Percentiles rank a stretch among this genome's conserved stretches.
phyloP scores from a whole-genome alignment of 2,888 invertebrate genomes.

The Fragum sueziense region DNA sequence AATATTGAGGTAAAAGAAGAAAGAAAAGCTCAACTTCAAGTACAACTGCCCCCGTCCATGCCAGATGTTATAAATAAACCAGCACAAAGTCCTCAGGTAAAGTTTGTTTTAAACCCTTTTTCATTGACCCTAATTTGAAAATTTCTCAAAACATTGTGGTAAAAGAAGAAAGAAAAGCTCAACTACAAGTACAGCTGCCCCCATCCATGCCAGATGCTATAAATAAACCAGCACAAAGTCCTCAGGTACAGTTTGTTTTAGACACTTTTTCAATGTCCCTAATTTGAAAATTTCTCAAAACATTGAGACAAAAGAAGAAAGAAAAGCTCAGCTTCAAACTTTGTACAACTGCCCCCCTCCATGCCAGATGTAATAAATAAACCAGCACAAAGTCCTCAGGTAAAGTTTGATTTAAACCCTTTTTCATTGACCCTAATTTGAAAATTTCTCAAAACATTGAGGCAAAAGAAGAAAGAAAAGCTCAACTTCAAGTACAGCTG shows the following conservation, averaged over 20 bases:
- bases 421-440: too few relatives aligned
- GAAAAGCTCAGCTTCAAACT: constrained; percentile 89
- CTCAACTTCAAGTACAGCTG: constrained; percentile 84
- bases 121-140: too few relatives aligned
- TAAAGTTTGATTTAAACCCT: too few relatives aligned
- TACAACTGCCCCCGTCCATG: constrained; percentile 55
- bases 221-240: constrained; percentile 37
- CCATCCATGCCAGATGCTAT: constrained; percentile 22
- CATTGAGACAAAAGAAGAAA: constrained; percentile 94
- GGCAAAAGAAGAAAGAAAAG: constrained; percentile 94
- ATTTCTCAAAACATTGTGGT: too few relatives aligned
- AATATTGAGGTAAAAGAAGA: constrained; percentile 96
- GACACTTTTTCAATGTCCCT: too few relatives aligned
- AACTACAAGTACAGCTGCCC: constrained; percentile 83
- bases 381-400: constrained; percentile 46
- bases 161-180: constrained; percentile 94
- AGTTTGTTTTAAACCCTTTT: too few relatives aligned
- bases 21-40: constrained; percentile 88
- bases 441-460: too few relatives aligned
- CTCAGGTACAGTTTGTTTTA: too few relatives aligned
- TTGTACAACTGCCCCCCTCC: constrained; percentile 57
- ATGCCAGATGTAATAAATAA: constrained; percentile 9
- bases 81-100: constrained; percentile 52
- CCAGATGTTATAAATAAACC: constrained; percentile 23
- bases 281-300: too few relatives aligned